phyloP scores from a whole-genome alignment of 1,140 invertebrate species.

The Brachionus plicatilis region DNA sequence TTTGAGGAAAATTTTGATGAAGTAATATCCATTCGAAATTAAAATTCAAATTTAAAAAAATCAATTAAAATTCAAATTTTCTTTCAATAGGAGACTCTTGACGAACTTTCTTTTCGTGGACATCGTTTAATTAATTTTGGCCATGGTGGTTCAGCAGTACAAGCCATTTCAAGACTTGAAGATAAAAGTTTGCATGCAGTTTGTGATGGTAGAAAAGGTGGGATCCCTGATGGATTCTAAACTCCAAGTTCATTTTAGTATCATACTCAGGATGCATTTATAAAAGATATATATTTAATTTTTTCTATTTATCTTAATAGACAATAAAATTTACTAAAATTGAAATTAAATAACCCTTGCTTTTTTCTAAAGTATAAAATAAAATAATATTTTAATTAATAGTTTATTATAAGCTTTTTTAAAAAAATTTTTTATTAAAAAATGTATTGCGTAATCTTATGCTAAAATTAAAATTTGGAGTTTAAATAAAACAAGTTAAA shows the following conservation, averaged over 20 bases:
- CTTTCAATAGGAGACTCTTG: neutral
- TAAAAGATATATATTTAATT: neutral
- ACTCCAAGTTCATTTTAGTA: neutral
- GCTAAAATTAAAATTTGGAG: too few species aligned
- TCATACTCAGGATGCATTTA: neutral
- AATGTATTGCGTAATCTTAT: too few species aligned
- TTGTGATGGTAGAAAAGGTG: slow-evolving; percentile 39
- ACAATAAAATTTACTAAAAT: too few species aligned
- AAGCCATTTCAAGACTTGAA: neutral
- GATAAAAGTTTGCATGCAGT: neutral
- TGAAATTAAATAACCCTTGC: too few species aligned
- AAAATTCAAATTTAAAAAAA: neutral
- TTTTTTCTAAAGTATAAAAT: too few species aligned
- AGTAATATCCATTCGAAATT: slow-evolving; percentile 51
- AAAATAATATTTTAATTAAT: too few species aligned
- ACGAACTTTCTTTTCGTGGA: neutral
- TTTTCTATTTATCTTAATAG: neutral
- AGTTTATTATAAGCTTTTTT: too few species aligned
- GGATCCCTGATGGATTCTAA: slow-evolving; percentile 30
- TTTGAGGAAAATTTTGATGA: slow-evolving; percentile 72
- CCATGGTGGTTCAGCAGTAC: slow-evolving; percentile 27
- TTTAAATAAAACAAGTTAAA: too few species aligned
- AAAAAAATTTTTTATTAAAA: too few species aligned
- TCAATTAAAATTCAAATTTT: neutral
- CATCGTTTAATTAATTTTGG: slow-evolving; percentile 28